Conservation (phyloP, 2,888 invertebrate genomes). For the Byasa hedistus region DNA sequence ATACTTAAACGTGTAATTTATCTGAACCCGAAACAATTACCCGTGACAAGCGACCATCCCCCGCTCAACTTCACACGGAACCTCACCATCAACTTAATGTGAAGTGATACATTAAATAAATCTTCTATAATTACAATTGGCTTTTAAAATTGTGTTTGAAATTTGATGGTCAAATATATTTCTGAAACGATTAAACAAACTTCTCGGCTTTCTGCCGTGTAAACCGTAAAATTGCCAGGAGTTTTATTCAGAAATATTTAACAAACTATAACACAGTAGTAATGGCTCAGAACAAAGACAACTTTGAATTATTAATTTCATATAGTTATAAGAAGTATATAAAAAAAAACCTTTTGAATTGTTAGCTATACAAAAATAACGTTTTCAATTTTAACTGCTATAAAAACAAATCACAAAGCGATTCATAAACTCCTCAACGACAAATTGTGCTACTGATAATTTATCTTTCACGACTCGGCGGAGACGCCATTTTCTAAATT, state of each 20-base stretch:
- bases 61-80: slow-evolving; percentile 11
- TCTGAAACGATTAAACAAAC: too few relatives aligned
- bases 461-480: slow-evolving; percentile 49
- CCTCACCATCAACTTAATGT: slow-evolving; percentile 17
- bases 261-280: too few relatives aligned
- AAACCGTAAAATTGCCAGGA: too few relatives aligned
- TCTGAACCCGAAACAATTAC: slow-evolving; percentile 16
- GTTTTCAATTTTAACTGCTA: background rate
- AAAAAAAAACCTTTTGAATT: too few relatives aligned
- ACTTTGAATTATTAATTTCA: too few relatives aligned
- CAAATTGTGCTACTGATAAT: slow-evolving; percentile 65
- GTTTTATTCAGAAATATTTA: too few relatives aligned
- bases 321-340: too few relatives aligned
- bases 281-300: too few relatives aligned
- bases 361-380: background rate
- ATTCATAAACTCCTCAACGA: slow-evolving; percentile 38
- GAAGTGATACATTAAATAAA: slow-evolving; percentile 10
- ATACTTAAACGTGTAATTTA: slow-evolving; percentile 19
- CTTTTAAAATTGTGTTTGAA: background rate
- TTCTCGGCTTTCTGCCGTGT: too few relatives aligned
- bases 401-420: slow-evolving; percentile 27
- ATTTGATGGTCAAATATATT: background rate
- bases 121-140: slow-evolving; percentile 8
- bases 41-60: slow-evolving; percentile 18
- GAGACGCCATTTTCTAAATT: slow-evolving; percentile 57